Evolutionary conservation across 23 tunicate genomes (phyloP).

Genomic region (Styela clava): DNA sequence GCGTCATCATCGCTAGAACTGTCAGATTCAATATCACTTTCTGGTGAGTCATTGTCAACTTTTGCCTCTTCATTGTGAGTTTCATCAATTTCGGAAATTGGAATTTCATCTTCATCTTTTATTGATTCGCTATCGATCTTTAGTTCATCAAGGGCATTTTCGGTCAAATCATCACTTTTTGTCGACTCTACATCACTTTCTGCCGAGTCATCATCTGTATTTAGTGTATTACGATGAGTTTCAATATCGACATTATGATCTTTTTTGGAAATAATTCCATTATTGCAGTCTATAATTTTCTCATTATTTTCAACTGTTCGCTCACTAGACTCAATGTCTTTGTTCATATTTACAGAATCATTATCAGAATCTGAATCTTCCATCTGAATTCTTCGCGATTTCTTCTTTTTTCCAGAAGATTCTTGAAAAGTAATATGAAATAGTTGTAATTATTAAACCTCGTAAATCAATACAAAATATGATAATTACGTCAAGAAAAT

Average conservation of each 20-base stretch:
- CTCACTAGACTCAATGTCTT: not conserved
- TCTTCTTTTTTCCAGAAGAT: not conserved
- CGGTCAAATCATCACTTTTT: not conserved
- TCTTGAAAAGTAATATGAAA: too few relatives aligned
- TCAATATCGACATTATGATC: too few relatives aligned
- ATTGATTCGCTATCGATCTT: not conserved
- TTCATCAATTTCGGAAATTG: too few relatives aligned
- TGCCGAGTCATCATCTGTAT: not conserved
- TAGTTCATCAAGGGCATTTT: not conserved
- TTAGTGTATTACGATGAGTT: not conserved
- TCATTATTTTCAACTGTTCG: too few relatives aligned
- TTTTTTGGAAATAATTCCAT: too few relatives aligned
- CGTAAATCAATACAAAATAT: too few relatives aligned
- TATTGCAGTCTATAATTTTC: not conserved
- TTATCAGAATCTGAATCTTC: not conserved
- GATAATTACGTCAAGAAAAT: too few relatives aligned
- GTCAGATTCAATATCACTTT: constrained; percentile 6
- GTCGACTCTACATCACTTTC: not conserved
- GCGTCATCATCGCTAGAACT: constrained; percentile 49
- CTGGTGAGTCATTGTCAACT: not conserved
- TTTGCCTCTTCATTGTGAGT: not conserved
- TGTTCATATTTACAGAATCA: not conserved
- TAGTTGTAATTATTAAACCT: too few relatives aligned
- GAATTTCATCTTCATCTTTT: not conserved
- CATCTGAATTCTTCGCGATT: not conserved